Conservation (phyloP, 2,113 vertebrate species). For the Chunga burmeisteri region DNA sequence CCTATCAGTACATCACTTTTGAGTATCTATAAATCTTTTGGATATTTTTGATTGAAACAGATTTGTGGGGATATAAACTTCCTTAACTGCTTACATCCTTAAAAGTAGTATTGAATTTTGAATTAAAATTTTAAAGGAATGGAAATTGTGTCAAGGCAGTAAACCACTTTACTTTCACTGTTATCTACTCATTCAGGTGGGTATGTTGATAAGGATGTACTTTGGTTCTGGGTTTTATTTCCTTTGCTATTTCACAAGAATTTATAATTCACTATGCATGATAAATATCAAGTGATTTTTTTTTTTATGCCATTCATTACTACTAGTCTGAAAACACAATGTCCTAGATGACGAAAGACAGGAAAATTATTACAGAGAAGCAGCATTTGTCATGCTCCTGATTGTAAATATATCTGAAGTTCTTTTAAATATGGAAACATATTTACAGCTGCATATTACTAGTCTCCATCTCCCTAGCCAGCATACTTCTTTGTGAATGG, state of each 20-base stretch:
- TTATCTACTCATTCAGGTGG: neutral
- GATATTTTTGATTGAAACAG: neutral
- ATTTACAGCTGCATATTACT: neutral
- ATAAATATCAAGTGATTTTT: neutral
- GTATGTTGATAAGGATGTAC: neutral
- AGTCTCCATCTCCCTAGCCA: neutral
- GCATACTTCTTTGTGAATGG: neutral
- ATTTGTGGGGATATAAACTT: neutral
- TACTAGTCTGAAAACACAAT: neutral
- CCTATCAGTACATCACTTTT: neutral
- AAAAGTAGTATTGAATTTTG: neutral
- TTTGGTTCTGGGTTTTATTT: neutral
- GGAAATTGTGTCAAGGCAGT: neutral
- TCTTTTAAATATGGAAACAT: neutral
- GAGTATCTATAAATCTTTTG: neutral
- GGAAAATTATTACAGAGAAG: neutral
- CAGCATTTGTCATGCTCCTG: neutral
- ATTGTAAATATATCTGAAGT: neutral
- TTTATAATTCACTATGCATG: neutral
- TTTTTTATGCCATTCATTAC: neutral
- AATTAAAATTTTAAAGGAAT: neutral
- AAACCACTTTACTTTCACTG: neutral
- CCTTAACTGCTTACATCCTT: neutral
- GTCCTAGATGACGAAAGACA: neutral
- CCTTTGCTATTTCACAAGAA: neutral